Evolutionary conservation across 2,113 vertebrate genomes (phyloP), one percentile per base, ranked within the genome.

Genomic region (Apeltes quadracus): DNA sequence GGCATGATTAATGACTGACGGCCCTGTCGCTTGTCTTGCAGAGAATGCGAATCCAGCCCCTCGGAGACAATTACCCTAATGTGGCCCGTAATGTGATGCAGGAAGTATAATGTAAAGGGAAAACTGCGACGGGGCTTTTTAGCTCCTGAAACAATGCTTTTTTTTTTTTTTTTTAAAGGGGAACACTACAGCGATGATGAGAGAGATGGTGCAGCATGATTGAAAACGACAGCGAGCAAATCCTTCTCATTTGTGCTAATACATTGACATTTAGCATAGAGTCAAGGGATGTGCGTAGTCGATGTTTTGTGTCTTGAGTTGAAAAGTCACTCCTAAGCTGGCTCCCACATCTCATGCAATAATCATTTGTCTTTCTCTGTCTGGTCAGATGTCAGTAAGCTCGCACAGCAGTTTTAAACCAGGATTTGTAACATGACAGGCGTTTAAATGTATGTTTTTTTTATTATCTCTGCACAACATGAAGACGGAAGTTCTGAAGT

Each of bases 1-100:
- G 68, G 86, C 81, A 88, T 95, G 92, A 95, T 96, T 96, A 95
- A 95, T 94, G 93, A 95, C 91, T 92, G 90, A 94, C 92, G 92
- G 73, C 89, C 88, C 81, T 57, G 81, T 83, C 80, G 78, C 83
- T 69, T 84, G 83, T 88, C 88, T 92, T 59, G 44, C 87, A 84
- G 89, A 88, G 89, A 92, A 94, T 94, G 92, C 91, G 92, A 93
- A 94, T 93, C 80, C 66, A 81, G 72, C 75, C 39, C 84, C 84
- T 74, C 50, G 72, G 81, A 90, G 79, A 90, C 93, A 93, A 94
- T 93, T 87, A 93, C 81, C 79, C 78, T 81, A 84, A 90, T 85
- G 85, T 79, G 79, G 81, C 58, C 78, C 51, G 32, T 89, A 90
- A 93, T 91, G 91, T 80, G 84, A 89, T 84, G 82, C 79, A 71